Evolutionary conservation across 2,113 vertebrate species (phyloP), one percentile per base, ranked within the genome.

Genomic region (Speoplatyrhinus poulsoni): DNA sequence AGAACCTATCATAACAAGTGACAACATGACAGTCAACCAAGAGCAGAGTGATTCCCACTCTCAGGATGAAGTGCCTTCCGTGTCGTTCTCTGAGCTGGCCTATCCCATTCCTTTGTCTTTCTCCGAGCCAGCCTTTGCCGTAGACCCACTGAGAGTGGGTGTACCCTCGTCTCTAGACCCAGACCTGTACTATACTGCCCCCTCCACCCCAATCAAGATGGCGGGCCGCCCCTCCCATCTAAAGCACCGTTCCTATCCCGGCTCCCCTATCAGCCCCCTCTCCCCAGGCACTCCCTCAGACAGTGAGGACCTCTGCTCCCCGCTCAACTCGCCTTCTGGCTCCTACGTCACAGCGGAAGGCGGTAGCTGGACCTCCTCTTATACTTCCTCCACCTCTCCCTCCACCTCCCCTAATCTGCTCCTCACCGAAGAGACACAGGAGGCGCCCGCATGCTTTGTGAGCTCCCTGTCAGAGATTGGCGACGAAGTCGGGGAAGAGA

Each of bases 321-420:
- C 95, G 0, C 95, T 96, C 0, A 93, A 95, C 0, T 98, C 97
- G 0, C 96, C 96, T 5, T 97, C 97, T 0, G 96, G 96, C 0
- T 98, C 97, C 65, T 99, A 98, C 62, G 92, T 96, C 69, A 99
- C 97, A 0, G 97, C 97, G 0, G 96, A 99, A 55, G 96, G 96
- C 6, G 94, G 95, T 48, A 98, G 97, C 84, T 96, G 96, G 95
- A 91, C 93, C 1, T 97, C 95, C 0, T 95, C 94, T 0, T 95
- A 93, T 60, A 95, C 94, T 0, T 94, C 94, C 46, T 95, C 91
- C 64, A 93, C 91, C 16, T 94, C 93, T 9, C 92, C 92, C 13
- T 96, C 94, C 58, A 92, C 93, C n/a, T 96, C 97, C 19, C 94
- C 95, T 9, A 95, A 96, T 84, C 81, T 95, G 59, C 92, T 93